Evolutionary conservation across 2,888 invertebrate species (phyloP).

Genomic region (Cephalotes varians): DNA sequence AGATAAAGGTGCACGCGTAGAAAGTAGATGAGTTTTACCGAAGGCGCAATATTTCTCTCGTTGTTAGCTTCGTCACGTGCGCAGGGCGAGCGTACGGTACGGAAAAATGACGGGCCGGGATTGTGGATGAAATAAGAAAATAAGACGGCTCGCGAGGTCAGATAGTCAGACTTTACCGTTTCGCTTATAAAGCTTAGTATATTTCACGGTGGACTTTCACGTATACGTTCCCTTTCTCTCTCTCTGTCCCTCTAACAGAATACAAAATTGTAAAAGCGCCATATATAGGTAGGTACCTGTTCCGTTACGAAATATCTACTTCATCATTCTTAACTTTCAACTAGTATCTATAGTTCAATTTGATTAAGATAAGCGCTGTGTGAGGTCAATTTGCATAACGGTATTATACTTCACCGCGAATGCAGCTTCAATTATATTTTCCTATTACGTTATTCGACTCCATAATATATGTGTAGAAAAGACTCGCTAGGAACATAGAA

Average conservation of each 20-base stretch:
- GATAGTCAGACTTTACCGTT: constrained; percentile 48
- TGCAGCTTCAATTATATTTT: constrained; percentile 15
- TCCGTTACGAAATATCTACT: constrained; percentile 35
- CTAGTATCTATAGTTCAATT: constrained; percentile 6
- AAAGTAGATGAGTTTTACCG: constrained; percentile 41
- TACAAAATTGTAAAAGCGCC: constrained; percentile 35
- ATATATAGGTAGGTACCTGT: constrained; percentile 10
- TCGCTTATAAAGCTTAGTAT: constrained; percentile 42
- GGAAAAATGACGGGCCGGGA: constrained; percentile 21
- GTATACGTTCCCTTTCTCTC: not conserved
- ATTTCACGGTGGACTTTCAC: constrained; percentile 43
- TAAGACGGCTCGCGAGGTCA: constrained; percentile 36
- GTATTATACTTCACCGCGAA: constrained; percentile 16
- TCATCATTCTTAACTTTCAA: constrained; percentile 34
- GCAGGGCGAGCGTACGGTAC: constrained; percentile 12
- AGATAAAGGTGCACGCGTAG: constrained; percentile 38
- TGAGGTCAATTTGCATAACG: constrained; percentile 30
- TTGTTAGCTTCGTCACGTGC: constrained; percentile 60
- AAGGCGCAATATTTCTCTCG: constrained; percentile 35
- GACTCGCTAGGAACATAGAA: not conserved
- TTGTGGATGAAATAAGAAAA: constrained; percentile 70
- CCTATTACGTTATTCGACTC: not conserved
- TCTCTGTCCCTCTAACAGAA: not conserved
- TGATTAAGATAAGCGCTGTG: constrained; percentile 16
- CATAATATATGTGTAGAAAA: not conserved